Percentiles rank a stretch among this genome's conserved stretches.
Evolutionary conservation across 2,113 vertebrate species (phyloP).

Genomic region (Ciconia stormi): DNA sequence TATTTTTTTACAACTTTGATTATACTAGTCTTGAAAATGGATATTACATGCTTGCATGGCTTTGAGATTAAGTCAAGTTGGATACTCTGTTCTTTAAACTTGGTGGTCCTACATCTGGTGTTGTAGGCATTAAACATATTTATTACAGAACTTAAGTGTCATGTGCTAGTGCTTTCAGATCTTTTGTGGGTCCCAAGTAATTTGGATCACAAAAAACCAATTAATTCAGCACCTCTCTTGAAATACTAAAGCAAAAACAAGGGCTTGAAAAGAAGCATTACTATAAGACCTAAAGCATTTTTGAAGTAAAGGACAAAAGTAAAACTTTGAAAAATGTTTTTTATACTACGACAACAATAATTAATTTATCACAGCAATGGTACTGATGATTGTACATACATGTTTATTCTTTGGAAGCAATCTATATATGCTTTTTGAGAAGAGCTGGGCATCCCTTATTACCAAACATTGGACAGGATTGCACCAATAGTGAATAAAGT

Average conservation of each 20-base stretch:
- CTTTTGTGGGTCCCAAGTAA: not conserved
- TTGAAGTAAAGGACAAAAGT: not conserved
- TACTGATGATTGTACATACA: not conserved
- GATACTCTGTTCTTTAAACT: not conserved
- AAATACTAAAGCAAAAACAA: not conserved
- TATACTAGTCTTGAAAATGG: not conserved
- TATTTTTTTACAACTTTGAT: not conserved
- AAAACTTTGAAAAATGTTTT: not conserved
- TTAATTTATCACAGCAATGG: not conserved
- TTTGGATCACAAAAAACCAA: not conserved
- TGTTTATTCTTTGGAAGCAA: not conserved
- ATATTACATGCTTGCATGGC: not conserved
- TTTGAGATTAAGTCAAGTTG: not conserved
- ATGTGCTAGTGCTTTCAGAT: not conserved
- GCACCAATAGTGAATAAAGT: not conserved
- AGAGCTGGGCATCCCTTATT: not conserved
- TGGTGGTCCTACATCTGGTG: not conserved
- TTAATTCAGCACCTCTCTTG: not conserved
- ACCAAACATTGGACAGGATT: not conserved
- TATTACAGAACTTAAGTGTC: not conserved
- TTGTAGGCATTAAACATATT: not conserved
- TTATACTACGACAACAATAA: not conserved
- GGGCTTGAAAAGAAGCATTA: not conserved
- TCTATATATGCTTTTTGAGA: not conserved
- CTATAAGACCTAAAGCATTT: not conserved